These are phyloP conservation scores for Melanotus villosus DNA, from an alignment of 2,888 invertebrate species.

Conservation along the genomic window DNA sequence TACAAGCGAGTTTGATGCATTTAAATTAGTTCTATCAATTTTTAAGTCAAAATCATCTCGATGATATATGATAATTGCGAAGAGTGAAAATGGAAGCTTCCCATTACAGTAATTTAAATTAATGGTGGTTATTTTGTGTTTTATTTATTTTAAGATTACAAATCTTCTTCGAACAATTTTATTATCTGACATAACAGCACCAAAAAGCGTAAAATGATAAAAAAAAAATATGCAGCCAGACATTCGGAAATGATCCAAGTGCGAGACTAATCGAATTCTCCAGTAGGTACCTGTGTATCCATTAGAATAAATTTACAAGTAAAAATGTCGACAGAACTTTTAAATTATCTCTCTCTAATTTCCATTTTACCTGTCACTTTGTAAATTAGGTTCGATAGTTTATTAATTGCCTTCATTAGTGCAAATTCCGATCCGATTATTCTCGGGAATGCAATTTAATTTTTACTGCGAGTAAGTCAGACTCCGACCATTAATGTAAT, in stretches of 20 bases:
- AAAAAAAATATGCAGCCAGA: neutral
- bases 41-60: conserved; percentile 44
- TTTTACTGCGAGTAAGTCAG: conserved; percentile 41
- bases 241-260: conserved; percentile 4
- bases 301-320: conserved; percentile 47
- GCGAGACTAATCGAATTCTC: conserved; percentile 14
- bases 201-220: conserved; percentile 1
- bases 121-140: conserved; percentile 12
- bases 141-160: conserved; percentile 16
- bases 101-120: conserved; percentile 34
- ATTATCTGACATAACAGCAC: neutral
- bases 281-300: conserved; percentile 20
- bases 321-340: conserved; percentile 41
- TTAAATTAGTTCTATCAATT: conserved; percentile 26
- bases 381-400: conserved; percentile 53
- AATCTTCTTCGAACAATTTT: conserved; percentile 13
- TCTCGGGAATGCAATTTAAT: conserved; percentile 43
- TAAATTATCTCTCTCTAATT: conserved; percentile 47
- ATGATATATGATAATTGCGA: conserved; percentile 50
- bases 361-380: conserved; percentile 50
- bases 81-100: conserved; percentile 48
- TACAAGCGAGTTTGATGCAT: conserved; percentile 21
- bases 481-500: conserved; percentile 32
- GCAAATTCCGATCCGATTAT: conserved; percentile 44
- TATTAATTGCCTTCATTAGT: conserved; percentile 55